Percentiles rank a stretch among this genome's conserved stretches.
Conservation (phyloP, 2,888 invertebrate genomes). For the Gastracanthus pulcherrimus region DNA sequence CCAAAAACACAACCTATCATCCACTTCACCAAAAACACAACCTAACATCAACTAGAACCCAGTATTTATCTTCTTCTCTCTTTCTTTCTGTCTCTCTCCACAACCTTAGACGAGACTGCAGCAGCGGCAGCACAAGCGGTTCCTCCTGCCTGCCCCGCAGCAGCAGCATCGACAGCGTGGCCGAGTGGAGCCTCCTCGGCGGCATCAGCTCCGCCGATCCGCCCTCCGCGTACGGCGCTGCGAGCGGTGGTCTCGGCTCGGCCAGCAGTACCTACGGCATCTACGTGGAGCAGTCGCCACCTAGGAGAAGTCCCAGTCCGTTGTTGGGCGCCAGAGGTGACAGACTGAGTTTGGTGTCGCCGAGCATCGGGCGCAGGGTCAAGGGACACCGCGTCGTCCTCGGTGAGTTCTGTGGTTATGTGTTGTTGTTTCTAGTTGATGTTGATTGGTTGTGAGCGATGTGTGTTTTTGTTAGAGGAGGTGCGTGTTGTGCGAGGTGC, state of each 20-base stretch:
- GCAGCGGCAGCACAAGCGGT: slow-evolving; percentile 65
- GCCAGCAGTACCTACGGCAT: slow-evolving; percentile 75
- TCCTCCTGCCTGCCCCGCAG: slow-evolving; percentile 81
- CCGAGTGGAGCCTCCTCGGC: slow-evolving; percentile 69
- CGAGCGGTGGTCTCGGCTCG: background rate
- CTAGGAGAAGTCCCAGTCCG: slow-evolving; percentile 73
- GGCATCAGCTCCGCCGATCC: background rate
- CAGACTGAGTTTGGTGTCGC: slow-evolving; percentile 84
- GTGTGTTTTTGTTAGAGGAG: too few species aligned
- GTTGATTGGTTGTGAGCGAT: background rate
- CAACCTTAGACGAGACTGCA: slow-evolving; percentile 72
- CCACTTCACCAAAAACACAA: too few species aligned
- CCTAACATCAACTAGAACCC: too few species aligned
- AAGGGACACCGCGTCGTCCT: slow-evolving; percentile 87
- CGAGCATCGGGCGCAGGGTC: slow-evolving; percentile 86
- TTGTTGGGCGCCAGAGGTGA: slow-evolving; percentile 78
- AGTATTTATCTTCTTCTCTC: too few species aligned
- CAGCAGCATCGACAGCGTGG: slow-evolving; percentile 85
- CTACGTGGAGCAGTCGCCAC: slow-evolving; percentile 64
- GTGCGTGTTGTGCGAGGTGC: too few species aligned
- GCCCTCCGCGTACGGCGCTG: slow-evolving; percentile 36
- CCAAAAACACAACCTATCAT: too few species aligned
- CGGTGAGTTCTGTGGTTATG: slow-evolving; percentile 80
- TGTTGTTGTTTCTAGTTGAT: background rate
- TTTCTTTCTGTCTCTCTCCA: too few species aligned